phyloP scores from a whole-genome alignment of 2,113 vertebrate species.

The Marcusenius ussheri region DNA sequence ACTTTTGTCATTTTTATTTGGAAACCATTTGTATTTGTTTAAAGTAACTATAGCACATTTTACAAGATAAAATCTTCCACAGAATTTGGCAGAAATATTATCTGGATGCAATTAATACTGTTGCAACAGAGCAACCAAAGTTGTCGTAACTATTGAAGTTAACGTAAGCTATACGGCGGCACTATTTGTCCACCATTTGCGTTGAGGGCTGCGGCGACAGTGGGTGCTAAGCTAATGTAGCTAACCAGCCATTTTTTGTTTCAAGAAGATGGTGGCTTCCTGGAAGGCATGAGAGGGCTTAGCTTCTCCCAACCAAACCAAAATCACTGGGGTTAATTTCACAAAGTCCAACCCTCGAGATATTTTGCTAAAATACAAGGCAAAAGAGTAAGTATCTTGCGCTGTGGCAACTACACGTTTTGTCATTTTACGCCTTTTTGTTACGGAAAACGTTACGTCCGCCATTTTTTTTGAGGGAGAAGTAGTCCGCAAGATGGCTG shows the following conservation, averaged over 20 bases:
- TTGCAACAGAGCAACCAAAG: background rate
- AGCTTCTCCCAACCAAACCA: slow-evolving; percentile 35
- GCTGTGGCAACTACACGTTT: slow-evolving; percentile 20
- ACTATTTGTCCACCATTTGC: slow-evolving; percentile 17
- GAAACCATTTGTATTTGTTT: background rate
- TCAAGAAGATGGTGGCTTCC: slow-evolving; percentile 76
- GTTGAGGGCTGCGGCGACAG: slow-evolving; percentile 14
- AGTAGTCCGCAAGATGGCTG: slow-evolving; percentile 29
- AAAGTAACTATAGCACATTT: background rate
- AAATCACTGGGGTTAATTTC: slow-evolving; percentile 30
- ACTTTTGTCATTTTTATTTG: background rate
- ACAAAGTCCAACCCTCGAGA: slow-evolving; percentile 27
- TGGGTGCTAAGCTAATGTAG: background rate
- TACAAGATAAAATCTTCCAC: background rate
- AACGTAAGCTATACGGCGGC: background rate
- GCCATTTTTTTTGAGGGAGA: slow-evolving; percentile 49
- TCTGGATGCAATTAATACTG: background rate
- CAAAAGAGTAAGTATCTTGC: slow-evolving; percentile 46
- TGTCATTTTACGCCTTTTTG: slow-evolving; percentile 33
- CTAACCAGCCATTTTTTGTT: slow-evolving; percentile 24
- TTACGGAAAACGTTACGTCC: slow-evolving; percentile 42
- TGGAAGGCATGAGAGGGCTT: slow-evolving; percentile 61
- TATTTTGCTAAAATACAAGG: slow-evolving; percentile 36
- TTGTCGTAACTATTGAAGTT: background rate
- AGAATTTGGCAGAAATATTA: background rate